These are phyloP conservation scores for Actinemys pallida DNA, from an alignment of 2,113 vertebrate genomes.

Conservation along the genomic window DNA sequence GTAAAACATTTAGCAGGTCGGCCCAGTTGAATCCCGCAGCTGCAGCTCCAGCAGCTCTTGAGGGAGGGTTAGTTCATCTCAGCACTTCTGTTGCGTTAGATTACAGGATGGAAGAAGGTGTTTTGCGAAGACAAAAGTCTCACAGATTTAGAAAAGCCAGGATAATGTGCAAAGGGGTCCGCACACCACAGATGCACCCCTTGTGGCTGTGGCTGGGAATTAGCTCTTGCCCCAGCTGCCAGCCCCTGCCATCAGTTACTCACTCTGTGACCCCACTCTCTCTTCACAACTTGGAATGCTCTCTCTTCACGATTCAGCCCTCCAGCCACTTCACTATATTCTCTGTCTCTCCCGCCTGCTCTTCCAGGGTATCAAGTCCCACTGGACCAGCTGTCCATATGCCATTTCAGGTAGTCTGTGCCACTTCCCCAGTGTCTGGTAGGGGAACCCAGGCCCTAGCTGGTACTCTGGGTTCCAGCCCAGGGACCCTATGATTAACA, in stretches of 20 bases:
- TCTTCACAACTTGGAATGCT: no score
- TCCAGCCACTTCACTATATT: background rate
- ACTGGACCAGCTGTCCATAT: background rate
- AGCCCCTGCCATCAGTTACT: background rate
- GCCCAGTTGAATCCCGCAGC: background rate
- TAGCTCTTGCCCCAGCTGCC: background rate
- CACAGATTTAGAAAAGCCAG: background rate
- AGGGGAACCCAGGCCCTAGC: background rate
- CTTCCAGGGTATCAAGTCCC: background rate
- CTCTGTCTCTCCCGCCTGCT: background rate
- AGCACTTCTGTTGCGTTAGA: background rate
- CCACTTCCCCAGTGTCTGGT: background rate
- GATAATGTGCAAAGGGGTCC: background rate
- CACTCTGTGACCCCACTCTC: background rate
- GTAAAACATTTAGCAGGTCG: slow-evolving; percentile 35
- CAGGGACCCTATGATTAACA: background rate
- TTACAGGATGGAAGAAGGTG: background rate
- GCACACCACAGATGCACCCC: background rate
- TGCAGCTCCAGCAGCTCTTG: background rate
- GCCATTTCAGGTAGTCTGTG: background rate
- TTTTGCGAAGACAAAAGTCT: background rate
- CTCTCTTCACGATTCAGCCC: background rate
- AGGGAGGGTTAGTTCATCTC: slow-evolving; percentile 2
- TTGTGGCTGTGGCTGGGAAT: background rate
- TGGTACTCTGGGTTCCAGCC: background rate